A percentile compares a stretch with the other conserved stretches of the same genome.
These are phyloP conservation scores for Drosophila peninsularis DNA, from an alignment of 2,888 invertebrate genomes.

Conservation along the genomic window DNA sequence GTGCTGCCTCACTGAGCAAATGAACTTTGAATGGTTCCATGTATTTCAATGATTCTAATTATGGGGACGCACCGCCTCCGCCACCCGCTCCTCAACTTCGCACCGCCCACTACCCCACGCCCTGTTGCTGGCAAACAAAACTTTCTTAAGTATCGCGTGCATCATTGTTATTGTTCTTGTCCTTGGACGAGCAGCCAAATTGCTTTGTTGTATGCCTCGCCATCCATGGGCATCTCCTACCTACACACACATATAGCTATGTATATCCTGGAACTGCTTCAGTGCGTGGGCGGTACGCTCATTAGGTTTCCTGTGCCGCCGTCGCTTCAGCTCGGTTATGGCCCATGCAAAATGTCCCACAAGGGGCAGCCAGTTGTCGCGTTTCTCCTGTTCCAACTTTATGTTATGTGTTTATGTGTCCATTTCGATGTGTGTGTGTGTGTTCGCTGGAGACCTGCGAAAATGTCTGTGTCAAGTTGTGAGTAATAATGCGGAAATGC, in stretches of 20 bases:
- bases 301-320: conserved; percentile 58
- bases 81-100: too few species aligned
- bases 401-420: conserved; percentile 57
- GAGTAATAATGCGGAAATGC: conserved; percentile 75
- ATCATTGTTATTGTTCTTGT: conserved; percentile 73
- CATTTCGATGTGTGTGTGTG: conserved; percentile 24
- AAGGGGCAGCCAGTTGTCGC: conserved; percentile 67
- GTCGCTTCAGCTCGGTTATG: conserved; percentile 16
- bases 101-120: neutral
- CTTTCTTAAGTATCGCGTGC: conserved; percentile 77
- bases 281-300: conserved; percentile 72
- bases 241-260: neutral
- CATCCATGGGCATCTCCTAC: conserved; percentile 20
- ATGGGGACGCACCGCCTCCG: conserved; percentile 46
- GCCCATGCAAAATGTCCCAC: conserved; percentile 69
- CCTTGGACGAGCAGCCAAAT: conserved; percentile 48
- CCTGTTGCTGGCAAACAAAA: conserved; percentile 52
- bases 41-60: conserved; percentile 78
- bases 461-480: conserved; percentile 75
- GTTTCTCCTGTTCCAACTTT: conserved; percentile 44
- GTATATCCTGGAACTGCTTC: conserved; percentile 38
- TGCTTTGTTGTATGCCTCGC: conserved; percentile 53
- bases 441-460: conserved; percentile 54
- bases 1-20: conserved; percentile 41
- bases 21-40: conserved; percentile 63